These are phyloP conservation scores for Apodemia duryi DNA, from an alignment of 2,888 invertebrate genomes.

Conservation along the genomic window DNA sequence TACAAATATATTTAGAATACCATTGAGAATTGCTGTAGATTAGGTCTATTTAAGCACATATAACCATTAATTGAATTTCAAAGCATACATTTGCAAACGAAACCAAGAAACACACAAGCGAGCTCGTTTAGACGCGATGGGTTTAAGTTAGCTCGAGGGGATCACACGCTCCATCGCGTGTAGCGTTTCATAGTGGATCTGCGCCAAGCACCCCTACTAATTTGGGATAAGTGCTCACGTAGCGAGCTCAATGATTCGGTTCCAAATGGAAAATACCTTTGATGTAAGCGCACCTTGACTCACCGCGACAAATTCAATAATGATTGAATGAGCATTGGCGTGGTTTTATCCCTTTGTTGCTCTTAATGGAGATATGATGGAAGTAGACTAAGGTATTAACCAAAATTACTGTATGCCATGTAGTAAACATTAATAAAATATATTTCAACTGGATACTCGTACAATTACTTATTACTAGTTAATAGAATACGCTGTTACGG, in stretches of 20 bases:
- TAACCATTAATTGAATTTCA: too few species aligned
- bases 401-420: neutral
- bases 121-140: slow-evolving; percentile 45
- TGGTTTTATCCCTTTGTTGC: slow-evolving; percentile 18
- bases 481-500: too few species aligned
- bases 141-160: slow-evolving; percentile 51
- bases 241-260: slow-evolving; percentile 48
- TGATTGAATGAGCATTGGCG: slow-evolving; percentile 11
- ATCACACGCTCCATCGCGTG: slow-evolving; percentile 55
- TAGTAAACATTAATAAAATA: too few species aligned
- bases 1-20: too few species aligned
- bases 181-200: slow-evolving; percentile 42
- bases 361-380: slow-evolving; percentile 17
- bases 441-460: too few species aligned
- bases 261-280: slow-evolving; percentile 21
- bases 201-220: slow-evolving; percentile 51
- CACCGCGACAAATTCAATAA: slow-evolving; percentile 21
- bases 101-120: slow-evolving; percentile 3
- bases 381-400: slow-evolving; percentile 4
- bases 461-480: too few species aligned
- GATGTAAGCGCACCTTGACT: slow-evolving; percentile 21
- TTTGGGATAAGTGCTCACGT: slow-evolving; percentile 69
- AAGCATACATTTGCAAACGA: too few species aligned
- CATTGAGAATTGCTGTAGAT: too few species aligned
- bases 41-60: too few species aligned